Percentiles rank a stretch among this genome's conserved stretches.
These are phyloP conservation scores for Eleutherodactylus coqui DNA, from an alignment of 2,797 vertebrate genomes.

Conservation along the genomic window DNA sequence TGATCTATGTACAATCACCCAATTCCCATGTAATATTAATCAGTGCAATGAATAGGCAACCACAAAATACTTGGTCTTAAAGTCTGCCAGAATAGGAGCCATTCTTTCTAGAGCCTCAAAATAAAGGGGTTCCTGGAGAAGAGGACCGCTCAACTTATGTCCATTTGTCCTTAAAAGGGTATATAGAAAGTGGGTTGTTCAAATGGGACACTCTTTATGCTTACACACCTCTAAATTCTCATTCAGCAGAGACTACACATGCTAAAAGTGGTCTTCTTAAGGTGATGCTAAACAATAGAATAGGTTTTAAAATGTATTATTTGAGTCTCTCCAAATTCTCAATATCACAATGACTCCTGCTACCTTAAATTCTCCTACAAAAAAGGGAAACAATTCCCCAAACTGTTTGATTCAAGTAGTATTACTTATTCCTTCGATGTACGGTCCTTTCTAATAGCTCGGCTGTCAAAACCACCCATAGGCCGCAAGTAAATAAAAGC, in stretches of 20 bases:
- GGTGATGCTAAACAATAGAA: neutral
- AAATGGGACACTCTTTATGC: neutral
- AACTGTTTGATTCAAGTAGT: no score
- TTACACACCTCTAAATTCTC: neutral
- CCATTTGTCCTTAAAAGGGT: neutral
- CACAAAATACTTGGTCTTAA: neutral
- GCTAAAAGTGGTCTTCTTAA: neutral
- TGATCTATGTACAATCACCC: neutral
- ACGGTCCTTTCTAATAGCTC: no score
- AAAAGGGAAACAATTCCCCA: no score
- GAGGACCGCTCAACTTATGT: neutral
- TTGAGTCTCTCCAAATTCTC: neutral
- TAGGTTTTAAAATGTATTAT: neutral
- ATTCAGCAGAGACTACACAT: neutral
- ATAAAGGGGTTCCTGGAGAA: no score
- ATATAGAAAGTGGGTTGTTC: neutral
- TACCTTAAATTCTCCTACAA: neutral
- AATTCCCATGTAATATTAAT: neutral
- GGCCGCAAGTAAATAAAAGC: neutral
- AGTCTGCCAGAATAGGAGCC: neutral
- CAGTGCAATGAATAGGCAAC: neutral
- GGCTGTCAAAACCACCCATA: no score
- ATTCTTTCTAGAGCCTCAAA: neutral
- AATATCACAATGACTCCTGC: neutral
- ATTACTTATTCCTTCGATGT: no score